Evolutionary conservation across 2,888 invertebrate genomes (phyloP).

Genomic region (Lissocephala sabroskyi): DNA sequence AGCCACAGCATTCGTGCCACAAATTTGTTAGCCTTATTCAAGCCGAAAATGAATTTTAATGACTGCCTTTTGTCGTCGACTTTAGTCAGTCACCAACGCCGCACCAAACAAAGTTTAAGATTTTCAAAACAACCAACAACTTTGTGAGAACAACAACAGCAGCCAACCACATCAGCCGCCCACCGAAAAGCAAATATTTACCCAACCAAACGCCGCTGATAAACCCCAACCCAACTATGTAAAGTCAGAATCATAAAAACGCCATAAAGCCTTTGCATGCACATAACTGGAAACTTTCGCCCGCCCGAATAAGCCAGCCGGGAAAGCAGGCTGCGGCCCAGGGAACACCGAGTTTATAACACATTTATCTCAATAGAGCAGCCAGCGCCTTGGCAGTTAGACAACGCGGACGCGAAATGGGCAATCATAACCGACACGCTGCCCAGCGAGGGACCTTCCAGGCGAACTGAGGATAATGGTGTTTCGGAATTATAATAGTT

Average conservation of each 20-base stretch:
- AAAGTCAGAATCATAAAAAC: constrained; percentile 17
- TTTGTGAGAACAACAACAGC: too few species aligned
- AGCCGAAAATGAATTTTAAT: too few species aligned
- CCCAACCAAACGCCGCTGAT: constrained; percentile 19
- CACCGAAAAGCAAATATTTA: constrained; percentile 18
- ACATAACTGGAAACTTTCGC: constrained; percentile 26
- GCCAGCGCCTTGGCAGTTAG: neutral
- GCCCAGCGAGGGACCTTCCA: too few species aligned
- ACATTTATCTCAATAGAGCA: constrained; percentile 52
- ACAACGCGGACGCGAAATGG: neutral
- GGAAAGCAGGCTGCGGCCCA: neutral
- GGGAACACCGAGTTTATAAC: constrained; percentile 35
- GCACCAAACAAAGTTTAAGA: too few species aligned
- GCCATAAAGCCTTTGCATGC: constrained; percentile 8
- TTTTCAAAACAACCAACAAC: too few species aligned
- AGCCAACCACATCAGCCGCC: too few species aligned
- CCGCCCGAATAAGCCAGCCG: constrained; percentile 12
- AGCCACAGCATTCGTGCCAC: too few species aligned
- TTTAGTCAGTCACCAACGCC: too few species aligned
- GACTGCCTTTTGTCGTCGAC: too few species aligned
- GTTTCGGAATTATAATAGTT: too few species aligned
- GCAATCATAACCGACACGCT: neutral
- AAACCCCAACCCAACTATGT: constrained; percentile 10
- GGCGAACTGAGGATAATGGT: too few species aligned
- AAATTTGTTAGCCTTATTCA: too few species aligned